A percentile compares a stretch with the other conserved stretches of the same genome.
phyloP scores from a whole-genome alignment of 2,113 vertebrate genomes.

The Festucalex cinctus region DNA sequence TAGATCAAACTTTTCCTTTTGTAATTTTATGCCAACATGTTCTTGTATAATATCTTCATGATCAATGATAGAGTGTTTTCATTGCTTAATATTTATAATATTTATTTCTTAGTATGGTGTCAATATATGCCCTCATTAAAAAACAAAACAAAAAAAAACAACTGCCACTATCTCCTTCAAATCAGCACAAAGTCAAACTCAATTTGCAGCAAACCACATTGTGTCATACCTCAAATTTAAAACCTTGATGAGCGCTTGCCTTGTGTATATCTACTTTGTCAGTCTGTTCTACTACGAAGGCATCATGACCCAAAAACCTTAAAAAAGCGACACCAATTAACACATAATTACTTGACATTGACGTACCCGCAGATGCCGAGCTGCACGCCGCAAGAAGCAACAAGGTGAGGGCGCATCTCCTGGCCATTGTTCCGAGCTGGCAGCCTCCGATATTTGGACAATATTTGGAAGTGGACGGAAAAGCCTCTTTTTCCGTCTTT shows the following conservation, averaged over 20 bases:
- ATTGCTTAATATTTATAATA: too few relatives aligned
- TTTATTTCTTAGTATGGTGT: too few relatives aligned
- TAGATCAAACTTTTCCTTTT: too few relatives aligned
- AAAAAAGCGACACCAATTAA: background rate
- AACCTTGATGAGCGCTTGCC: background rate
- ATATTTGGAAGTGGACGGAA: slow-evolving; percentile 10
- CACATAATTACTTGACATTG: background rate
- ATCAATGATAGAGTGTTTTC: too few relatives aligned
- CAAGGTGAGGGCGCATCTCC: slow-evolving; percentile 21
- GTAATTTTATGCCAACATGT: too few relatives aligned
- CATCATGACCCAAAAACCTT: background rate
- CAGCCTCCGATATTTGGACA: slow-evolving; percentile 26
- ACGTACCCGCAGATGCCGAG: slow-evolving; percentile 68
- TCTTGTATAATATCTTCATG: too few relatives aligned
- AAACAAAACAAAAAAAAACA: too few relatives aligned
- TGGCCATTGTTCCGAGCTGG: slow-evolving; percentile 47
- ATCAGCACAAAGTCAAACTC: background rate
- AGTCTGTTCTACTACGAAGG: background rate
- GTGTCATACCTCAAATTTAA: background rate
- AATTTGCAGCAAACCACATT: too few relatives aligned
- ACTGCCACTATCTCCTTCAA: too few relatives aligned
- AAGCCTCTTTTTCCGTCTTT: slow-evolving; percentile 20
- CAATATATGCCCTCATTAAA: too few relatives aligned
- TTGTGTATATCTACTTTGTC: background rate
- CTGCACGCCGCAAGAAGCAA: slow-evolving; percentile 57